Base-by-base conservation (phyloP, 2,113 vertebrate species). In the Onychorhynchus coronatus region DNA sequence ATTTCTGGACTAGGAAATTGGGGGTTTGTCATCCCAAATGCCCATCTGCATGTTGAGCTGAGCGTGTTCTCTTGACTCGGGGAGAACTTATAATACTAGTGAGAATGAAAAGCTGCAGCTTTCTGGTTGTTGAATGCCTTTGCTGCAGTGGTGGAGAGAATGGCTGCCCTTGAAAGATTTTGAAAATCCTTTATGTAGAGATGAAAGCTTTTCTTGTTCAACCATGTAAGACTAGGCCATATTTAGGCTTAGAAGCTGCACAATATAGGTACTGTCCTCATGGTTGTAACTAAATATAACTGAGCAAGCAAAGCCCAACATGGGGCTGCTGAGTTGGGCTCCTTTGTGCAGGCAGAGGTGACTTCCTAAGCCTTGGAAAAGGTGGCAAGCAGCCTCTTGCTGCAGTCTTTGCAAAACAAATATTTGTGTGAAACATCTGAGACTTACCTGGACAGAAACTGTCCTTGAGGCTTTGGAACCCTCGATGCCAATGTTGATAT, bases 191-290 rank as follows among this genome's bases (percentile, higher is more conserved):
- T 46, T 37, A 5, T 63, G 1, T 5, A 2, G 0, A 12, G 27
- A 3, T 4, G 7, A 2, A 25, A 67, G 5, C 41, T 52, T 24
- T 28, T 18, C 28, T 11, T 27, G 11, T 24, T n/a, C 28, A 49
- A 0, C n/a, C 5, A 0, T 0, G 9, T 8, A 6, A 58, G 21
- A n/a, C 3, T 55, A 56, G 27, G 3, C 9, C 1, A 0, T n/a
- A 0, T 5, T 44, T 5, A 21, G 23, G 24, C 61, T 72, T 59
- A 4, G 12, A 58, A 30, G 22, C 9, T 1, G 0, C 46, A 3
- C 12, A 20, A 3, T 12, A 7, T 8, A 5, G 24, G 7, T 1
- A 0, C 7, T 22, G 9, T 12, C 7, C 2, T 23, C 7, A 1
- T 4, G 6, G 8, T 1, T 33, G 18, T 17, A 3, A 47, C 3